These are phyloP conservation scores for Urechis unicinctus DNA, from an alignment of 2,888 invertebrate species.

Conservation along the genomic window DNA sequence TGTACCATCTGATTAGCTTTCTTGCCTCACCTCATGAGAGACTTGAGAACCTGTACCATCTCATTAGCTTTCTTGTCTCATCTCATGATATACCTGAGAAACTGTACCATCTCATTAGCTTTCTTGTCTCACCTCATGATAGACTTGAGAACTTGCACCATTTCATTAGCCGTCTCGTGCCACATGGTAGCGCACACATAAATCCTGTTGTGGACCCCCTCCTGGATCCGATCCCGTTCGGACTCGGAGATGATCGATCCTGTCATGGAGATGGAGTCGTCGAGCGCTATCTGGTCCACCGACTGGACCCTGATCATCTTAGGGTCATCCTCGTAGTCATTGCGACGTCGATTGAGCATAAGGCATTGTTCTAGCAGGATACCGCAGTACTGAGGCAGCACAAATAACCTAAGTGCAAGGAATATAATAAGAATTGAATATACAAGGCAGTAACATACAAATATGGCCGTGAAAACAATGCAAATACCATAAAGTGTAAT, in stretches of 20 bases:
- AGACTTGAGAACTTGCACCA: slow-evolving; percentile 25
- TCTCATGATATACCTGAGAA: no score
- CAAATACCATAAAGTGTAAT: no score
- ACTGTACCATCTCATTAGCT: not conserved
- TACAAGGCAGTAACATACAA: no score
- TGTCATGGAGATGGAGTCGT: slow-evolving; percentile 18
- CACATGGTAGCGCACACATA: slow-evolving; percentile 26
- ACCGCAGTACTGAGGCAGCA: slow-evolving; percentile 87
- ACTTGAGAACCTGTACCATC: slow-evolving; percentile 24
- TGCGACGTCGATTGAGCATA: slow-evolving; percentile 80
- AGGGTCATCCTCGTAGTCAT: slow-evolving; percentile 62
- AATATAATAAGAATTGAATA: not conserved
- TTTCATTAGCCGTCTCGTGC: slow-evolving; percentile 25
- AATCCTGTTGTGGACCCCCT: slow-evolving; percentile 19
- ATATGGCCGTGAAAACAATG: no score
- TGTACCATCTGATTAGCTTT: no score
- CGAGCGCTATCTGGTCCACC: slow-evolving; percentile 6
- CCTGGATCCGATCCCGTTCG: slow-evolving; percentile 14
- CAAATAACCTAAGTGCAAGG: slow-evolving; percentile 61
- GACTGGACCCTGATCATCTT: slow-evolving; percentile 6
- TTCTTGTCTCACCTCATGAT: slow-evolving; percentile 20
- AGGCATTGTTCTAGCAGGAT: slow-evolving; percentile 90
- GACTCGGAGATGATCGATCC: slow-evolving; percentile 21
- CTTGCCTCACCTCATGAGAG: slow-evolving; percentile 22
- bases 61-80: slow-evolving; percentile 24